Evolutionary conservation across 2,797 vertebrate genomes (phyloP).

Genomic region (Pelobates cultripes): DNA sequence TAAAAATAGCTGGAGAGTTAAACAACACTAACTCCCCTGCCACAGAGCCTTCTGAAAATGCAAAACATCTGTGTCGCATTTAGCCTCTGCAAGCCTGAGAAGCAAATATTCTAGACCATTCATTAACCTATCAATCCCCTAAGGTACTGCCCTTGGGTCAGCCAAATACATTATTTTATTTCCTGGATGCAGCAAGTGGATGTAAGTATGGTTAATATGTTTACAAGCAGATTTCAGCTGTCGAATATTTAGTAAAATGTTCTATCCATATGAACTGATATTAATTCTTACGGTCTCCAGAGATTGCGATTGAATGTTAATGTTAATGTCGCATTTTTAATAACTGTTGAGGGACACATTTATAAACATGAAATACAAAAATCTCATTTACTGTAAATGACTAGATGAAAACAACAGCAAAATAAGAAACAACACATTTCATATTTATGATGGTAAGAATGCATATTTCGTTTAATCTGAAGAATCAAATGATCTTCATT

Average conservation of each 20-base stretch:
- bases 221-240: conserved; percentile 6
- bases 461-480: too few species aligned
- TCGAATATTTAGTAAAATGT: not conserved
- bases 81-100: conserved; percentile 29
- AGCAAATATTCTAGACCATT: conserved; percentile 38
- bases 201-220: conserved; percentile 13
- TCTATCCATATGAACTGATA: not conserved
- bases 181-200: conserved; percentile 23
- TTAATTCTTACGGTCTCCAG: not conserved
- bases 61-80: conserved; percentile 53
- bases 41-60: conserved; percentile 34
- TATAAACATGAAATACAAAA: not conserved
- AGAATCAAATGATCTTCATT: too few species aligned
- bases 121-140: conserved; percentile 32
- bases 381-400: too few species aligned
- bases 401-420: too few species aligned
- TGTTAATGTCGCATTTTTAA: not conserved
- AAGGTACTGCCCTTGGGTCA: conserved; percentile 34
- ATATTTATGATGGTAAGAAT: too few species aligned
- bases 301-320: not conserved
- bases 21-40: conserved; percentile 30
- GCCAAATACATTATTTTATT: conserved; percentile 44
- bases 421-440: too few species aligned
- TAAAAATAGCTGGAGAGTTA: conserved; percentile 43
- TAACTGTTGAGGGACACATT: not conserved